phyloP scores from a whole-genome alignment of 2,113 vertebrate species.

The Brienomyrus longianalis region DNA sequence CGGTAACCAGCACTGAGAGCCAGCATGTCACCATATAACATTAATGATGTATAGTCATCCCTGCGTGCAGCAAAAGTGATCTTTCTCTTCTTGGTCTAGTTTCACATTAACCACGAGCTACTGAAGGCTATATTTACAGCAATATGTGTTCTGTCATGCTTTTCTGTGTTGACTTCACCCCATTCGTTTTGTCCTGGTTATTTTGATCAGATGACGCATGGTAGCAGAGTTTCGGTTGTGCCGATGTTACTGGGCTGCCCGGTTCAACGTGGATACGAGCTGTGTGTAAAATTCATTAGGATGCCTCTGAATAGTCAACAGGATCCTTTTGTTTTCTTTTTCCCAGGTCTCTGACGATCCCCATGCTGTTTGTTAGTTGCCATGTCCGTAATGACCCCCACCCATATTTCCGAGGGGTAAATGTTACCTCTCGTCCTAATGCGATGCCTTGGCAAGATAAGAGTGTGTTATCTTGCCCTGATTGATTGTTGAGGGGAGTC shows the following conservation, averaged over 20 bases:
- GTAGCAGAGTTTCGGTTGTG: neutral
- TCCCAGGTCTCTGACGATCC: neutral
- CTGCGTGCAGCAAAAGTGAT: neutral
- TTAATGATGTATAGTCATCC: neutral
- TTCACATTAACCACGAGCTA: neutral
- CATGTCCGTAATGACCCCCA: neutral
- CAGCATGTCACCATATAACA: neutral
- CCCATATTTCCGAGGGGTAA: neutral
- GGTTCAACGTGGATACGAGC: neutral
- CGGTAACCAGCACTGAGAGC: neutral
- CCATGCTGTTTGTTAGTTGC: neutral
- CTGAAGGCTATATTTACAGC: neutral
- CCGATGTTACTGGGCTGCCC: neutral
- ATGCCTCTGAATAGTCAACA: neutral
- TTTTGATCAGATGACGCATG: neutral
- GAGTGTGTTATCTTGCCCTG: neutral
- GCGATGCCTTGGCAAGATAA: neutral
- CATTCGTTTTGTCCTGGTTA: neutral
- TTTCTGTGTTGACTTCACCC: neutral
- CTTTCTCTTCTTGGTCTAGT: neutral
- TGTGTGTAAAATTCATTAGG: neutral
- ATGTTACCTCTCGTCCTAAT: neutral
- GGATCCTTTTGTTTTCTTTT: neutral
- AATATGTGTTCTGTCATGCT: neutral
- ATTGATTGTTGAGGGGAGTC: neutral